Evolutionary conservation across 1,140 invertebrate genomes (phyloP).

Genomic region (Leptopilina clavipes): DNA sequence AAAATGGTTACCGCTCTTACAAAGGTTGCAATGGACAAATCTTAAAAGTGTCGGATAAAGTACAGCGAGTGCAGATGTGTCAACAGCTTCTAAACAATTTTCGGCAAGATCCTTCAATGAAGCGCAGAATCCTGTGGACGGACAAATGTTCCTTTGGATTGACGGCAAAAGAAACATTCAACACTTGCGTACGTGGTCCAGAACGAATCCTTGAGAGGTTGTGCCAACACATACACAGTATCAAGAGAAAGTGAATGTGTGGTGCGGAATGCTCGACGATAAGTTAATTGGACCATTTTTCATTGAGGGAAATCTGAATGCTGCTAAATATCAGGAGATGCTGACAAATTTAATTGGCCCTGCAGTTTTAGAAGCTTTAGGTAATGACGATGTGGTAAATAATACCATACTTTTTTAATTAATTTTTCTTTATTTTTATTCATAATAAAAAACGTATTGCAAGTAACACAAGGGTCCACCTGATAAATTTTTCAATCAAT

Average conservation of each 20-base stretch:
- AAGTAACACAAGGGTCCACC: too few species aligned
- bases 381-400: background rate
- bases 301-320: too few species aligned
- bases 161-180: background rate
- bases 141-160: background rate
- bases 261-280: background rate
- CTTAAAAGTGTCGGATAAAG: background rate
- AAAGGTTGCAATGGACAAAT: background rate
- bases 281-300: background rate
- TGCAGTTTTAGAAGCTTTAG: background rate
- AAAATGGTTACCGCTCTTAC: background rate
- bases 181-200: background rate
- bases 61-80: background rate
- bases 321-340: background rate
- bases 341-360: background rate
- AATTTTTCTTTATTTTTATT: too few species aligned
- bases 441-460: too few species aligned
- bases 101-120: background rate
- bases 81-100: background rate
- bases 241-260: background rate
- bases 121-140: background rate
- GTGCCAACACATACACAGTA: background rate
- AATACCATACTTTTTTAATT: too few species aligned
- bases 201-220: background rate
- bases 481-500: too few species aligned